Conservation (phyloP, 2,888 invertebrate genomes). For the Dicyrtomina minuta region DNA sequence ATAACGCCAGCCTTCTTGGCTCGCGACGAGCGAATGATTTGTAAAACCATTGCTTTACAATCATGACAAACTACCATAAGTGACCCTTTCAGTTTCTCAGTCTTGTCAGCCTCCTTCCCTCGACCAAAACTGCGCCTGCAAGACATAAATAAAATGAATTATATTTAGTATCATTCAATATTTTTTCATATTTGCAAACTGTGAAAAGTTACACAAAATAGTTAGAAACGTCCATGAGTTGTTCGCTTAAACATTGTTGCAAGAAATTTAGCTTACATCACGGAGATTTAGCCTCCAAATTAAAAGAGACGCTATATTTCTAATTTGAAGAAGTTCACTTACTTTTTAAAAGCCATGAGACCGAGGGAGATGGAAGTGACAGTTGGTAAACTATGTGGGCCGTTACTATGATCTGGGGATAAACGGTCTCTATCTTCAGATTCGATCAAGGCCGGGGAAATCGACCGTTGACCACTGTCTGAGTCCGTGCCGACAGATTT, state of each 20-base stretch:
- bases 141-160: slow-evolving; percentile 31
- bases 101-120: slow-evolving; percentile 60
- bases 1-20: slow-evolving; percentile 65
- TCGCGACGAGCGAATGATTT: slow-evolving; percentile 86
- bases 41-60: slow-evolving; percentile 90
- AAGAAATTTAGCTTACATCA: too few species aligned
- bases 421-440: slow-evolving; percentile 49
- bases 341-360: slow-evolving; percentile 52
- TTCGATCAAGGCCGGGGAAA: slow-evolving; percentile 49
- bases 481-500: slow-evolving; percentile 43
- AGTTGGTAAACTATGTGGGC: slow-evolving; percentile 51
- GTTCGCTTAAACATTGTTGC: too few species aligned
- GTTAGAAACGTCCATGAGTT: not conserved
- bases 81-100: slow-evolving; percentile 61
- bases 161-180: too few species aligned
- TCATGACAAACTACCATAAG: slow-evolving; percentile 91
- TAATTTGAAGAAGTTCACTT: slow-evolving; percentile 4
- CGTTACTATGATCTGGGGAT: slow-evolving; percentile 45
- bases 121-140: slow-evolving; percentile 66
- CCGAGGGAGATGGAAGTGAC: slow-evolving; percentile 52
- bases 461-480: slow-evolving; percentile 50
- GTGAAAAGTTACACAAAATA: too few species aligned
- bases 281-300: too few species aligned
- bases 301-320: not conserved
- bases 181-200: too few species aligned